These are phyloP conservation scores for Sycobia sp. DNA, from an alignment of 1,140 invertebrate genomes.

Conservation along the genomic window DNA sequence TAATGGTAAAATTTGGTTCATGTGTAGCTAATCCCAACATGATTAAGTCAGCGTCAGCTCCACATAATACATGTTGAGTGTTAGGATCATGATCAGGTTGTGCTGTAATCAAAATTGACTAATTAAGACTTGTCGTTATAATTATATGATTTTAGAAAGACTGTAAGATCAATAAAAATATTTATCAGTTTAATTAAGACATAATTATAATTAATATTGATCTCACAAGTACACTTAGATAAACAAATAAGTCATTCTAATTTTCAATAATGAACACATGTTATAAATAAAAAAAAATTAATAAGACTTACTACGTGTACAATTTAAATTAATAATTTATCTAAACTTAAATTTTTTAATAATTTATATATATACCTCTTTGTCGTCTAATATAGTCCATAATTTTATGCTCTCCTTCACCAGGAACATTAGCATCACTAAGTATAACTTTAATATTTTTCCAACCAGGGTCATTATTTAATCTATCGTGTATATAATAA, in stretches of 20 bases:
- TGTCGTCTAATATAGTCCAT: slow-evolving; percentile 99
- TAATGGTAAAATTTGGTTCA: slow-evolving; percentile 98
- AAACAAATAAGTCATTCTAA: too few species aligned
- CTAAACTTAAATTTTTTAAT: neutral
- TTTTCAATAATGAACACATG: too few species aligned
- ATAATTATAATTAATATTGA: too few species aligned
- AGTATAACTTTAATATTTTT: slow-evolving; percentile 92
- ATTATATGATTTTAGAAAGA: too few species aligned
- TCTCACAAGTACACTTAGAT: too few species aligned
- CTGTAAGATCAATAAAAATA: too few species aligned
- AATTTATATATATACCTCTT: slow-evolving; percentile 70
- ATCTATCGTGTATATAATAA: slow-evolving; percentile 92
- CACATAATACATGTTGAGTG: slow-evolving; percentile 96
- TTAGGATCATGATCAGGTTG: slow-evolving; percentile 97
- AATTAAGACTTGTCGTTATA: neutral
- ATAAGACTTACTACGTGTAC: neutral
- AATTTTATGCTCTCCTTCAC: slow-evolving; percentile 99
- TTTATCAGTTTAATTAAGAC: too few species aligned
- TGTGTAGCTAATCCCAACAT: slow-evolving; percentile 98
- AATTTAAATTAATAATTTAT: slow-evolving; percentile 16
- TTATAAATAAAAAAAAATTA: neutral
- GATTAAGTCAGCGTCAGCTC: slow-evolving; percentile 98
- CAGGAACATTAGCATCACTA: slow-evolving; percentile 98
- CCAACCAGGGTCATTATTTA: slow-evolving; percentile 97
- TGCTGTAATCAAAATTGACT: slow-evolving; percentile 62